phyloP scores from a whole-genome alignment of 2,113 vertebrate genomes.

The Pomatorhinus ruficollis region DNA sequence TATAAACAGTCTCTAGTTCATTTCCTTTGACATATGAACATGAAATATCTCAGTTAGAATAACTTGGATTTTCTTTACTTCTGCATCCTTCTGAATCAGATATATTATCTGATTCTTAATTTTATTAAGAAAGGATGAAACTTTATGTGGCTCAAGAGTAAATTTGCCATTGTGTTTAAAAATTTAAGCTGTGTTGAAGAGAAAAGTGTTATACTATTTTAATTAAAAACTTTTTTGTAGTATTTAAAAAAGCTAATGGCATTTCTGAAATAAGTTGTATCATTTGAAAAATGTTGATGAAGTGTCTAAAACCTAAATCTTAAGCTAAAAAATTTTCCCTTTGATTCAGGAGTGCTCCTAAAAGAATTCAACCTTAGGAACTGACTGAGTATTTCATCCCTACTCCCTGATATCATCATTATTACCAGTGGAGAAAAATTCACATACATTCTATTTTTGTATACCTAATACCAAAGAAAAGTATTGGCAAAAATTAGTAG shows the following conservation, averaged over 20 bases:
- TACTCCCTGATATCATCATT: neutral
- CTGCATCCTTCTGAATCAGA: neutral
- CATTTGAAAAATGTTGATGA: neutral
- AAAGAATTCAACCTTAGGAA: neutral
- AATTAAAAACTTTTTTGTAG: neutral
- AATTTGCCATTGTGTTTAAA: neutral
- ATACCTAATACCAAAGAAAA: neutral
- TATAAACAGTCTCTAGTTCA: neutral
- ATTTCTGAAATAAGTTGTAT: neutral
- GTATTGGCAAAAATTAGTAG: neutral
- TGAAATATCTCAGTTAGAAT: neutral
- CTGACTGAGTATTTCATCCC: neutral
- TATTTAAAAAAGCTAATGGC: neutral
- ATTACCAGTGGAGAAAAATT: neutral
- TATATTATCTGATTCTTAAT: fast-evolving
- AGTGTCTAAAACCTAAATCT: neutral
- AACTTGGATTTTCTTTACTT: neutral
- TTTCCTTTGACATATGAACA: neutral
- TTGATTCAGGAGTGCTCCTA: neutral
- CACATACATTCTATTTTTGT: neutral
- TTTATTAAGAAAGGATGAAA: neutral
- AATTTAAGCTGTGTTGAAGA: neutral
- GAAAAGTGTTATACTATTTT: neutral
- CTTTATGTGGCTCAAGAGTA: neutral
- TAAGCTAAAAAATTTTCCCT: neutral